These are phyloP conservation scores for Ctenomys sociabilis DNA, from an alignment of 2,113 vertebrate genomes.

Conservation along the genomic window DNA sequence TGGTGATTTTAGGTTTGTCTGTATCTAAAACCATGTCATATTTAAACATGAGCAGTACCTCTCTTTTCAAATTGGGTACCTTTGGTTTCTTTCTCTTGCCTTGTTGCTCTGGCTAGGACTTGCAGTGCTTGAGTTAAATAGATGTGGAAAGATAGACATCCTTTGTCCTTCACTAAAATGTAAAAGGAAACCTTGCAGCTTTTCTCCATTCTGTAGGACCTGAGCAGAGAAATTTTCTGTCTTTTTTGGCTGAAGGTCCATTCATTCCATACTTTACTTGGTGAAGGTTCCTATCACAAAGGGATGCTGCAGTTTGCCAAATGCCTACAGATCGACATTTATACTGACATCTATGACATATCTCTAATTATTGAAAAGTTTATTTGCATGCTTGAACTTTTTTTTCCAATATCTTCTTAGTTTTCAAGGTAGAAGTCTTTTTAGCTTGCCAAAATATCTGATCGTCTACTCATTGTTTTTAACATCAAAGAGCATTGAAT, in stretches of 20 bases:
- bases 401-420: background rate
- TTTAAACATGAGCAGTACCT: background rate
- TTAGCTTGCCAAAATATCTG: background rate
- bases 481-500: background rate
- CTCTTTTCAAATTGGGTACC: background rate
- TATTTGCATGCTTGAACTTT: background rate
- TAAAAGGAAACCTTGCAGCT: background rate
- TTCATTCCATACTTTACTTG: background rate
- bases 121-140: background rate
- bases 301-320: background rate
- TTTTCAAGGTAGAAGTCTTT: background rate
- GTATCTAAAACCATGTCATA: background rate
- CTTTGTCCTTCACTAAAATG: background rate
- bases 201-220: background rate
- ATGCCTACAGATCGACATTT: background rate
- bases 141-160: background rate
- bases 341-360: background rate
- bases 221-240: background rate
- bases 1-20: background rate
- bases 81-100: background rate
- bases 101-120: background rate
- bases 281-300: background rate
- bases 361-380: background rate
- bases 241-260: background rate
- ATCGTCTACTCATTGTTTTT: background rate